Conservation (phyloP, 2,888 invertebrate genomes). For the Amaurobius ferox region DNA sequence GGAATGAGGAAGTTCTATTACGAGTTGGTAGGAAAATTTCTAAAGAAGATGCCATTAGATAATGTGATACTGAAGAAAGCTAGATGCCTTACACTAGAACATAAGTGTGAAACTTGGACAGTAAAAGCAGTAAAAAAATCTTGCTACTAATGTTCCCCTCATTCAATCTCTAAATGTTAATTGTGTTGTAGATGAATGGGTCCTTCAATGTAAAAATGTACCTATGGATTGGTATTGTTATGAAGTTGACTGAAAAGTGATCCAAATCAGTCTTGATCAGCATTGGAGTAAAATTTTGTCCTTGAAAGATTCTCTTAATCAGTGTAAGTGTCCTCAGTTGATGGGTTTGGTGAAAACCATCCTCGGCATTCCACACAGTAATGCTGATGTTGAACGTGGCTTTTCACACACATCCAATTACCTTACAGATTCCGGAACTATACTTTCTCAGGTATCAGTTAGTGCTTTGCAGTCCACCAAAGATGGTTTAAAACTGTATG, state of each 20-base stretch:
- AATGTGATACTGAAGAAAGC: not conserved
- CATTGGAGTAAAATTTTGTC: no score
- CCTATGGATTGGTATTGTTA: no score
- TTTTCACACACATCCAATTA: slow-evolving; percentile 4
- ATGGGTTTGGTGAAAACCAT: not conserved
- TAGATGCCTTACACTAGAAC: not conserved
- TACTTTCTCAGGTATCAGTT: not conserved
- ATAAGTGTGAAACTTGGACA: not conserved
- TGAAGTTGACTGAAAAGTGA: no score
- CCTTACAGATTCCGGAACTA: not conserved
- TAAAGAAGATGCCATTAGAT: not conserved
- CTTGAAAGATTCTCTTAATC: not conserved
- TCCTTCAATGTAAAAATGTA: no score
- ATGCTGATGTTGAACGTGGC: not conserved
- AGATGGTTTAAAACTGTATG: not conserved
- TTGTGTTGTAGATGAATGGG: no score
- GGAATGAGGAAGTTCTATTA: not conserved
- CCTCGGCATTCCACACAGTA: not conserved
- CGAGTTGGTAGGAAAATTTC: not conserved
- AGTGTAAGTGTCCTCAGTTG: not conserved
- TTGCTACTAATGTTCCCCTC: no score
- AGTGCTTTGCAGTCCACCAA: not conserved
- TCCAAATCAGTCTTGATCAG: no score
- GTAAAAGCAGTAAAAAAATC: not conserved
- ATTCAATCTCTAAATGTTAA: no score